Base-by-base conservation (phyloP, 2,797 vertebrate species). In the Caiman crocodilus region DNA sequence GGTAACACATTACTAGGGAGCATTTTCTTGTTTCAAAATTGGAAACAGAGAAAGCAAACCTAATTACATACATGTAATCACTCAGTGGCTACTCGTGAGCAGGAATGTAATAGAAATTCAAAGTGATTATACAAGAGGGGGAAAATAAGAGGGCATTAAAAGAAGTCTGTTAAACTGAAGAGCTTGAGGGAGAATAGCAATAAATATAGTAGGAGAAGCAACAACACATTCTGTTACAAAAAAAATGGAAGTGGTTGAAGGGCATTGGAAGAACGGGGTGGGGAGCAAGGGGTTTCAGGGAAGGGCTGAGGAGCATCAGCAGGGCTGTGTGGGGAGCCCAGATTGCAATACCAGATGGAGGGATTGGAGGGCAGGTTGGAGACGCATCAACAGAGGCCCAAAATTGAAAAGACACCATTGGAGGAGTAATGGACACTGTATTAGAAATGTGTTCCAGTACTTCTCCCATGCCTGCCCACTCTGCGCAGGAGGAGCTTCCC, bases 1-100 rank as follows among this genome's bases (percentile, higher is more conserved):
- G 90, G 86, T n/a, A 96, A 94, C 82, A 81, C 60, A 69, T 85
- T 90, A 74, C 14, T 79, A 32, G 15, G 30, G 55, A 87, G 32
- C 63, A 25, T 17, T 89, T 90, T 90, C 92, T 90, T 59, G 28
- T 87, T 1, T 75, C 75, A 75, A 67, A 91, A 35, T n/a, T 93
- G 90, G 16, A 71, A 58, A 95, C 82, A 32, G 73, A 82, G 85
- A 89, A 94, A 67, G 61, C 64, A 74, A 93, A 78, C 26, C 55
- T 18, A 85, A 74, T 61, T 84, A 69, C 42, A 81, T 4, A 65
- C 28, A 26, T 74, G 79, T 80, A 80, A 57, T 82, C 91, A 83
- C 57, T 57, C 5, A 55, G 28, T 76, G 59, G 73, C 76, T 57
- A 92, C 84, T 60, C 86, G 80, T 0, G 0, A 73, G 76, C 76